These are phyloP conservation scores for Sthenelais limicola DNA, from an alignment of 2,888 invertebrate genomes.

Conservation along the genomic window DNA sequence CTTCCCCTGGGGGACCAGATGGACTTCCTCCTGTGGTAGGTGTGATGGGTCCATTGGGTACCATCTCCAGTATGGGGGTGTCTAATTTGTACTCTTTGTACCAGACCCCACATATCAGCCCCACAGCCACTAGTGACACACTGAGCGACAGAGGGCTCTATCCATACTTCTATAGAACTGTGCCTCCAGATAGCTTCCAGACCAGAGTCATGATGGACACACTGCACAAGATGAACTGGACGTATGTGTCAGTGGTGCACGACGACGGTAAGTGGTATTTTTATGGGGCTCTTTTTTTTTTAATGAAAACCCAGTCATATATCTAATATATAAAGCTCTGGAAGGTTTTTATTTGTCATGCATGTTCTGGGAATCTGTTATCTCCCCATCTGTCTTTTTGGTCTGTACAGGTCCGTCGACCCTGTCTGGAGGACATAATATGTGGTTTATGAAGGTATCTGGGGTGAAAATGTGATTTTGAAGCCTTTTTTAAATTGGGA, in stretches of 20 bases:
- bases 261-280: slow-evolving; percentile 47
- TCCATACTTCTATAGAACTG: slow-evolving; percentile 52
- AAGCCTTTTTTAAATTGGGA: too few relatives aligned
- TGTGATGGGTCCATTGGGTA: slow-evolving; percentile 52
- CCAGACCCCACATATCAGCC: slow-evolving; percentile 52
- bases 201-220: slow-evolving; percentile 51
- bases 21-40: slow-evolving; percentile 52
- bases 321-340: too few relatives aligned
- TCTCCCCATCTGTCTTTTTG: too few relatives aligned
- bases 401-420: too few relatives aligned
- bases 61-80: slow-evolving; percentile 51
- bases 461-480: too few relatives aligned
- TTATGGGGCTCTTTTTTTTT: too few relatives aligned
- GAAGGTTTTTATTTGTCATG: too few relatives aligned
- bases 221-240: slow-evolving; percentile 49
- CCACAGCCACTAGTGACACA: slow-evolving; percentile 51
- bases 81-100: slow-evolving; percentile 51
- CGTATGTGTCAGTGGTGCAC: slow-evolving; percentile 53
- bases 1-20: too few relatives aligned
- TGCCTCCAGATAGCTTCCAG: slow-evolving; percentile 53
- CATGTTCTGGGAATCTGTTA: too few relatives aligned
- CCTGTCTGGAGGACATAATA: too few relatives aligned
- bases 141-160: slow-evolving; percentile 50
- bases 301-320: too few relatives aligned
- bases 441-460: too few relatives aligned